These are phyloP conservation scores for Rhinichthys klamathensis DNA, from an alignment of 2,113 vertebrate genomes.

Conservation along the genomic window DNA sequence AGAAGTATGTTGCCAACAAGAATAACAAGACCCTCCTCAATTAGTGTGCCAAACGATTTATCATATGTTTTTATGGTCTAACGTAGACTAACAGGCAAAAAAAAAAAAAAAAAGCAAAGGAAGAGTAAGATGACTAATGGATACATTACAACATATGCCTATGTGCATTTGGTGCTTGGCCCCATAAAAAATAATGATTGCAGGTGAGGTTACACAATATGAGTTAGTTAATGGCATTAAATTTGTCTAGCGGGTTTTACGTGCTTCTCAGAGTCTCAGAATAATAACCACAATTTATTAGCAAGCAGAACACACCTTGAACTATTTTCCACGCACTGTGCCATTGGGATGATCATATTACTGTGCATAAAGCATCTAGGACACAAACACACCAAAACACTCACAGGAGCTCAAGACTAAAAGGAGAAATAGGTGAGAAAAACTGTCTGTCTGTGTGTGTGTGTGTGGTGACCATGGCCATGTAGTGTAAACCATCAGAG, in stretches of 20 bases:
- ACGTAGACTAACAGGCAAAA: neutral
- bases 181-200: neutral
- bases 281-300: slow-evolving; percentile 48
- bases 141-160: neutral
- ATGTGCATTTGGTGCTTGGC: neutral
- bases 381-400: neutral
- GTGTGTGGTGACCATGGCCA: slow-evolving; percentile 15
- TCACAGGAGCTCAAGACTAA: neutral
- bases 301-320: slow-evolving; percentile 36
- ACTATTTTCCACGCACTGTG: slow-evolving; percentile 35
- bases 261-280: neutral
- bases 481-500: slow-evolving; percentile 29
- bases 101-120: neutral
- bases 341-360: slow-evolving; percentile 48
- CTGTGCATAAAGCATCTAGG: slow-evolving; percentile 35
- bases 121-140: neutral
- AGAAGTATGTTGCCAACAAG: neutral
- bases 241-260: slow-evolving; percentile 27
- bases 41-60: neutral
- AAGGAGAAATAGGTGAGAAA: neutral
- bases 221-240: slow-evolving; percentile 11
- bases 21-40: neutral
- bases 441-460: neutral
- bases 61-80: neutral
- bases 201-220: neutral